Evolutionary conservation across 2,888 invertebrate genomes (phyloP).

Genomic region (Eudemis profundana): DNA sequence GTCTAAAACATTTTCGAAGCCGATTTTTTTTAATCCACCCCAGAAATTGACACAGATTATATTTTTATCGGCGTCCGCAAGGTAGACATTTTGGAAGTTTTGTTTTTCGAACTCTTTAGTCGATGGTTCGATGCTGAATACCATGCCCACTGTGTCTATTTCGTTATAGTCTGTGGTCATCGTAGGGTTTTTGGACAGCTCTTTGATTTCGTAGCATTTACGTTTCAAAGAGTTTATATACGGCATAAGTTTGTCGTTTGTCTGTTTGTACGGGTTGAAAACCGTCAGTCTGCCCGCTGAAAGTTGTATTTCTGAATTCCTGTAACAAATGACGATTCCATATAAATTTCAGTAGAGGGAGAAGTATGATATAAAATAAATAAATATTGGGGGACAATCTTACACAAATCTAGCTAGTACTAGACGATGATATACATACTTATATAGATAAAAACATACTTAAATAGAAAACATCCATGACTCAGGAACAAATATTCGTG

Average conservation of each 20-base stretch:
- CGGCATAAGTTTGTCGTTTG: conserved; percentile 52
- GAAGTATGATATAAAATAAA: too few species aligned
- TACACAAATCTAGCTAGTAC: too few species aligned
- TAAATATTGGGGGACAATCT: too few species aligned
- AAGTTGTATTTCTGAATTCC: conserved; percentile 83
- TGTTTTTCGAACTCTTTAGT: conserved; percentile 69
- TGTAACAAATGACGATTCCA: conserved; percentile 56
- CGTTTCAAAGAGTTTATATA: conserved; percentile 60
- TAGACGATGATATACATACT: too few species aligned
- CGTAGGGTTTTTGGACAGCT: conserved; percentile 64
- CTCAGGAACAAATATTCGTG: too few species aligned
- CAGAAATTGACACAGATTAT: conserved; percentile 84
- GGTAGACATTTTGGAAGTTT: conserved; percentile 84
- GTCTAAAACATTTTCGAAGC: conserved; percentile 83
- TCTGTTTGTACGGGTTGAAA: conserved; percentile 67
- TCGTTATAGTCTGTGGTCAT: conserved; percentile 85
- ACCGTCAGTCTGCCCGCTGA: conserved; percentile 82
- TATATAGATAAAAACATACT: too few species aligned
- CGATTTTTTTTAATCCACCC: conserved; percentile 80
- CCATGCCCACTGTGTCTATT: conserved; percentile 90
- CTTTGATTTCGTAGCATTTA: conserved; percentile 76
- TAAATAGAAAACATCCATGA: too few species aligned
- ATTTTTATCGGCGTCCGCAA: conserved; percentile 84
- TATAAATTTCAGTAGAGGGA: neutral
- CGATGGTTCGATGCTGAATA: conserved; percentile 84